A percentile compares a stretch with the other conserved stretches of the same genome.
These are phyloP conservation scores for Babyrousa celebensis DNA, from an alignment of 2,797 vertebrate genomes.

Conservation along the genomic window DNA sequence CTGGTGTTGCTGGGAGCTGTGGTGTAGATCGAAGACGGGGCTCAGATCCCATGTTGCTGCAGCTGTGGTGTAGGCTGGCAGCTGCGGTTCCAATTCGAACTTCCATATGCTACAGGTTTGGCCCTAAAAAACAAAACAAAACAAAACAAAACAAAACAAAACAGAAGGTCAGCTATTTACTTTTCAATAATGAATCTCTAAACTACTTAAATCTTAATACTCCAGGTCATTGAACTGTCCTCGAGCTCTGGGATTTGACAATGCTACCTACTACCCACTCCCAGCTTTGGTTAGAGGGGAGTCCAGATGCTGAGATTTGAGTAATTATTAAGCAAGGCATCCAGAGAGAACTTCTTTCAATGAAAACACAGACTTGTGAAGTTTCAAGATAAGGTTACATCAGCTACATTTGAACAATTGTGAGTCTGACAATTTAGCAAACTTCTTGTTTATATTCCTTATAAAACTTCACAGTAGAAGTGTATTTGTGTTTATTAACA, in stretches of 20 bases:
- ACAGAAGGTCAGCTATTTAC: not conserved
- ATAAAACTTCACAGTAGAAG: slow-evolving; percentile 67
- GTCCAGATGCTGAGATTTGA: not conserved
- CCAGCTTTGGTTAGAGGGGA: not conserved
- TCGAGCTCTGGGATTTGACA: not conserved
- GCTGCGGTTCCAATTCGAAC: no score
- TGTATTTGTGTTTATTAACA: slow-evolving; percentile 61
- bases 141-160: not conserved
- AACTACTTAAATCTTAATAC: not conserved
- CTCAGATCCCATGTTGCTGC: no score
- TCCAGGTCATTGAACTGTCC: not conserved
- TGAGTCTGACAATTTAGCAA: slow-evolving; percentile 7
- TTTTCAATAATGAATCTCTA: not conserved
- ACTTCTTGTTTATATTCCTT: slow-evolving; percentile 42
- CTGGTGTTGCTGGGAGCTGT: no score
- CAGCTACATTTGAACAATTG: slow-evolving; percentile 13
- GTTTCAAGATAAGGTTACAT: not conserved
- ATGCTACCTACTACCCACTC: not conserved
- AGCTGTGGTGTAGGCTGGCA: no score
- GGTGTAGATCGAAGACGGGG: no score
- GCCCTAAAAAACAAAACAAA: no score
- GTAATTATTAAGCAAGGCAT: not conserved
- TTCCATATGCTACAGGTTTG: no score
- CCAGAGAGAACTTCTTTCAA: not conserved
- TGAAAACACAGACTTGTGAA: slow-evolving; percentile 37